Evolutionary conservation across 2,797 vertebrate species (phyloP).

Genomic region (Momotus momota): DNA sequence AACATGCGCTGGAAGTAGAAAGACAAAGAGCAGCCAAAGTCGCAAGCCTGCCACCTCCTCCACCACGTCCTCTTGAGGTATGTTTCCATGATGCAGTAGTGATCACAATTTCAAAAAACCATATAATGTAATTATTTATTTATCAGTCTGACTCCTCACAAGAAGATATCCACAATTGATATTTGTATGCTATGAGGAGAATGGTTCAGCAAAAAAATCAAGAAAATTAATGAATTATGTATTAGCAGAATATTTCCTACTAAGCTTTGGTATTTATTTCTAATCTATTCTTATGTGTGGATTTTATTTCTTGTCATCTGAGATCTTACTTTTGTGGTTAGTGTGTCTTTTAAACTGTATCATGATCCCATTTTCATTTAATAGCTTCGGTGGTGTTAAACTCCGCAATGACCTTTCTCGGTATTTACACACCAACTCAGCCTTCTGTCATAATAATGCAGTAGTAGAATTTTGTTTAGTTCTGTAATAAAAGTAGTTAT

Average conservation of each 20-base stretch:
- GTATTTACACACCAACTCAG: not conserved
- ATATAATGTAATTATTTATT: not conserved
- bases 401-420: not conserved
- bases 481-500: not conserved
- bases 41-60: slow-evolving; percentile 86
- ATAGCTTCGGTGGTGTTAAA: not conserved
- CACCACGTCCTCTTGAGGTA: slow-evolving; percentile 85
- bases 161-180: not conserved
- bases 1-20: slow-evolving; percentile 86
- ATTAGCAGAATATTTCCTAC: not conserved
- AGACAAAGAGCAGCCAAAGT: slow-evolving; percentile 88
- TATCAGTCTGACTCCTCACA: not conserved
- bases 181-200: not conserved
- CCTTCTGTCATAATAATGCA: not conserved
- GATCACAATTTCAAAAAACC: not conserved
- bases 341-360: not conserved
- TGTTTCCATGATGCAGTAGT: not conserved
- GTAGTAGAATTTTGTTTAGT: not conserved
- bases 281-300: not conserved
- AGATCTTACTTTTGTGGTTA: not conserved
- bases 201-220: not conserved
- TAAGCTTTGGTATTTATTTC: not conserved
- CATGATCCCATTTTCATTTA: not conserved
- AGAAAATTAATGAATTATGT: not conserved
- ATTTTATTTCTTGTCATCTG: not conserved